A percentile compares a stretch with the other conserved stretches of the same genome.
These are phyloP conservation scores for Podarcis cretensis DNA, from an alignment of 2,113 vertebrate genomes.

Conservation along the genomic window DNA sequence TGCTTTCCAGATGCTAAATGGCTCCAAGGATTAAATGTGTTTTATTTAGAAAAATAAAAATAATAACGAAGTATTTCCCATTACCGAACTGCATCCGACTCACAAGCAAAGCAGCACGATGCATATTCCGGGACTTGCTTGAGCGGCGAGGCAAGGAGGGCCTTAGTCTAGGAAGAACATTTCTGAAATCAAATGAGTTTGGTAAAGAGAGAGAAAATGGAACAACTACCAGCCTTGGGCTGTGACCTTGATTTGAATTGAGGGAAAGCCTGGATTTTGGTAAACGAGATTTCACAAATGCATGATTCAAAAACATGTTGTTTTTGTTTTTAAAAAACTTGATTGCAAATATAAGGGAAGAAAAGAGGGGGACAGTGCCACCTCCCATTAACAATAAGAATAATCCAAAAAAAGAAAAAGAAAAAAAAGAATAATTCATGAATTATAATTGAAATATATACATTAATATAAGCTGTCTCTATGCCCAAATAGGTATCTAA, in stretches of 20 bases:
- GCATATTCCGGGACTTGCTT: conserved; percentile 20
- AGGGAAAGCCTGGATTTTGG: neutral
- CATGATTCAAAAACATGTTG: neutral
- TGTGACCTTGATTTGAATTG: neutral
- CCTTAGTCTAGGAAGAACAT: neutral
- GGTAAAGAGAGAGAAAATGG: too few relatives aligned
- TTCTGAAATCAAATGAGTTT: neutral
- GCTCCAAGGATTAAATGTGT: conserved; percentile 58
- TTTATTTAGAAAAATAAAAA: conserved; percentile 32
- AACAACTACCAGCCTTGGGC: neutral
- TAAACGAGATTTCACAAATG: neutral
- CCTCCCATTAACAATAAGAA: too few relatives aligned
- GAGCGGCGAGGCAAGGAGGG: conserved; percentile 32
- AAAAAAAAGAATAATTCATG: too few relatives aligned
- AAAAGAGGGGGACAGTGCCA: too few relatives aligned
- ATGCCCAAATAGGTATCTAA: too few relatives aligned
- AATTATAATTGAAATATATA: too few relatives aligned
- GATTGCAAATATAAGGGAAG: too few relatives aligned
- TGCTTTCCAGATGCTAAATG: conserved; percentile 65
- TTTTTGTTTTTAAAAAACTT: too few relatives aligned
- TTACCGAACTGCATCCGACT: conserved; percentile 28
- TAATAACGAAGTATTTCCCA: conserved; percentile 16
- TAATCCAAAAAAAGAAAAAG: too few relatives aligned
- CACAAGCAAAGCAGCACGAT: conserved; percentile 32
- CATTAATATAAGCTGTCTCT: too few relatives aligned